These are phyloP conservation scores for Lophotis ruficrista DNA, from an alignment of 2,113 vertebrate species.

Conservation along the genomic window DNA sequence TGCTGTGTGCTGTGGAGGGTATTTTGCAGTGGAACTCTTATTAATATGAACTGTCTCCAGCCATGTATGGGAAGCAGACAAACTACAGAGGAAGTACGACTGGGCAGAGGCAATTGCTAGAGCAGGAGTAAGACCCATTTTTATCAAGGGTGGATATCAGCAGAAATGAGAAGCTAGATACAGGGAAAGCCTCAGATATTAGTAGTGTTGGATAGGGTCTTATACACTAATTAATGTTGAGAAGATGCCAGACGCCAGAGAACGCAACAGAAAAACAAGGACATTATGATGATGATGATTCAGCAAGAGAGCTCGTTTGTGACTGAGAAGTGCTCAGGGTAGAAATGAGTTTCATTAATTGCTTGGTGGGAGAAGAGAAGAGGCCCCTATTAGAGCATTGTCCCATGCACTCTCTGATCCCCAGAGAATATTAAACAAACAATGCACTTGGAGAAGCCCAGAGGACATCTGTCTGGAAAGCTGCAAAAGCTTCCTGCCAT, in stretches of 20 bases:
- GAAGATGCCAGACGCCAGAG: constrained; percentile 13
- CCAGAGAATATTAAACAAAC: constrained; percentile 32
- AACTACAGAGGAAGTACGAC: not conserved
- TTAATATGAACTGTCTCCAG: not conserved
- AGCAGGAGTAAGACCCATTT: not conserved
- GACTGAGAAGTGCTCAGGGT: constrained; percentile 19
- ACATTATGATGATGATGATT: constrained; percentile 39
- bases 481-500: constrained; percentile 19
- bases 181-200: not conserved
- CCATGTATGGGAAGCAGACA: not conserved
- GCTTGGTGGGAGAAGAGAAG: constrained; percentile 19
- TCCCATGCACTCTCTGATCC: constrained; percentile 13
- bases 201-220: not conserved
- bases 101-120: not conserved
- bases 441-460: constrained; percentile 28
- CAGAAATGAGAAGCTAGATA: not conserved
- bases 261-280: not conserved
- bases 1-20: not conserved
- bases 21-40: not conserved
- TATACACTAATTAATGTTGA: constrained; percentile 21
- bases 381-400: constrained; percentile 26
- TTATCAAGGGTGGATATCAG: not conserved
- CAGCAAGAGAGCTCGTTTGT: constrained; percentile 41
- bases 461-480: constrained; percentile 28
- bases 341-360: constrained; percentile 57